phyloP scores from a whole-genome alignment of 2,888 invertebrate genomes.

The Cataglyphis albicans region DNA sequence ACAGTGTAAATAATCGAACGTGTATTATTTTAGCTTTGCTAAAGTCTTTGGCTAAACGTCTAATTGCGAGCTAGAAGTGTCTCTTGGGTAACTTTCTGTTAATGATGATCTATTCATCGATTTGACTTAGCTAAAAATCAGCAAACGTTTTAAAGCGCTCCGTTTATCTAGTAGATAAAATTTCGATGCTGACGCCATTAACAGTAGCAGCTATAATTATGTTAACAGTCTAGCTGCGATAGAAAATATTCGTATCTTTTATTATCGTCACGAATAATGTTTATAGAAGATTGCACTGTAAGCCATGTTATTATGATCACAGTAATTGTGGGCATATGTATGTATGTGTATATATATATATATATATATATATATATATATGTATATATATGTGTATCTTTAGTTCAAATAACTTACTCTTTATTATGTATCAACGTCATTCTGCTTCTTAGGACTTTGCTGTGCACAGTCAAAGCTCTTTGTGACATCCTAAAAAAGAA shows the following conservation, averaged over 20 bases:
- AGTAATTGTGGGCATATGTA: conserved; percentile 50
- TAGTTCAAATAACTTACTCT: conserved; percentile 51
- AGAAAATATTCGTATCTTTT: conserved; percentile 55
- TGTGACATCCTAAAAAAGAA: conserved; percentile 75
- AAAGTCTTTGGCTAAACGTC: conserved; percentile 81
- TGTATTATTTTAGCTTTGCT: conserved; percentile 67
- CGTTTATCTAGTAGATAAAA: conserved; percentile 40
- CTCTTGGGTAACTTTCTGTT: conserved; percentile 66
- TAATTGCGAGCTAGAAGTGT: conserved; percentile 68
- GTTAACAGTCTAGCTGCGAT: conserved; percentile 56
- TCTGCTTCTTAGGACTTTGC: conserved; percentile 55
- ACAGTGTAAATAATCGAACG: conserved; percentile 70
- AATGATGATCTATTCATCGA: conserved; percentile 61
- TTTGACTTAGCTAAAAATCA: conserved; percentile 55
- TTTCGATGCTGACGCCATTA: conserved; percentile 53
- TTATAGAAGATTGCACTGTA: conserved; percentile 57
- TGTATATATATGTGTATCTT: conserved; percentile 28
- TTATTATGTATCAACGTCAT: conserved; percentile 54
- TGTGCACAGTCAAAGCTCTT: conserved; percentile 69
- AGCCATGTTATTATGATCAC: conserved; percentile 65
- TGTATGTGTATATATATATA: not conserved
- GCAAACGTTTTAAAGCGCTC: conserved; percentile 55
- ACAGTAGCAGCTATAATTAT: conserved; percentile 52
- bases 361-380: not conserved
- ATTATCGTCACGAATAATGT: conserved; percentile 50